phyloP scores from a whole-genome alignment of 2,888 invertebrate species.

The Nymphalis urticae region DNA sequence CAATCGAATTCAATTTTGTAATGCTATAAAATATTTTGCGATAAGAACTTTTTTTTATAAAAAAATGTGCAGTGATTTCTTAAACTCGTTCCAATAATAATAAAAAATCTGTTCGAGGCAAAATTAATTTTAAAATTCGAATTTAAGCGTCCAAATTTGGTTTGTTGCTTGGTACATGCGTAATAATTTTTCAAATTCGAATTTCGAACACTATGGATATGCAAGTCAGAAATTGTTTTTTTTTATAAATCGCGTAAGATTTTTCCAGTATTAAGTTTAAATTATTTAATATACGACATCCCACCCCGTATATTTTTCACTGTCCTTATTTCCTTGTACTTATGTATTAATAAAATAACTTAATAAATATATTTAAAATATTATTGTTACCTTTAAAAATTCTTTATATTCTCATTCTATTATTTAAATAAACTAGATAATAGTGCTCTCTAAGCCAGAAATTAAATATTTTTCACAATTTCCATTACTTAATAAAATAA shows the following conservation, averaged over 20 bases:
- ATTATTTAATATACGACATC: conserved; percentile 12
- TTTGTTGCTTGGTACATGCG: too few relatives aligned
- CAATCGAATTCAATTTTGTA: neutral
- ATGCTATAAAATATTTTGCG: neutral
- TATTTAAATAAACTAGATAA: neutral
- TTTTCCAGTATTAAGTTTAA: neutral
- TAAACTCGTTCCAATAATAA: too few relatives aligned
- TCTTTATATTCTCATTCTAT: neutral
- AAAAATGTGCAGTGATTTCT: neutral
- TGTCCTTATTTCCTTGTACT: neutral
- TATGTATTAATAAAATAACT: neutral
- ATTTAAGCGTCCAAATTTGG: too few relatives aligned
- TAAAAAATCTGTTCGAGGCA: too few relatives aligned
- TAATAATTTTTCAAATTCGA: too few relatives aligned
- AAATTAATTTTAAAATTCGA: too few relatives aligned
- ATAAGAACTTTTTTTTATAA: neutral
- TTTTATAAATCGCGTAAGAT: neutral
- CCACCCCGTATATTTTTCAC: conserved; percentile 18
- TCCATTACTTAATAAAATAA: neutral
- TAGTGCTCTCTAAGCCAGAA: conserved; percentile 35
- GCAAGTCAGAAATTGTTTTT: too few relatives aligned
- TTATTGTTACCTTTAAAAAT: neutral
- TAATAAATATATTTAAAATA: neutral
- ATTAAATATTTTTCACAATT: conserved; percentile 2
- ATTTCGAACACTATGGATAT: too few relatives aligned